Percentiles rank a stretch among this genome's conserved stretches.
phyloP scores from a whole-genome alignment of 2,797 vertebrate species.

The Etheostoma perlongum region DNA sequence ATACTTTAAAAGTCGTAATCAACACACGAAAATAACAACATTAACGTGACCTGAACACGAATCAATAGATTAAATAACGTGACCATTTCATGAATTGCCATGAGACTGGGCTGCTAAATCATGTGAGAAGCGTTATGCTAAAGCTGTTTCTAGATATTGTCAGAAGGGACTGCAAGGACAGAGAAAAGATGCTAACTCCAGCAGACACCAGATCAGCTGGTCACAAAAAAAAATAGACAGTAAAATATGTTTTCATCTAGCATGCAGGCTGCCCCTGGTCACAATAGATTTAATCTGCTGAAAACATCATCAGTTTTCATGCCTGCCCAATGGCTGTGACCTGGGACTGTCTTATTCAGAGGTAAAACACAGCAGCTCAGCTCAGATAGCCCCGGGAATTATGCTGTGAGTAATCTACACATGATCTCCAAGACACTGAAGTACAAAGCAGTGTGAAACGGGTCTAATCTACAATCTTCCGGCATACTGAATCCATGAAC shows the following conservation, averaged over 20 bases:
- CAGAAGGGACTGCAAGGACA: slow-evolving; percentile 21
- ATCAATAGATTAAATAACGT: no score
- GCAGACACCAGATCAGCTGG: slow-evolving; percentile 23
- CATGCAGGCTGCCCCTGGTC: slow-evolving; percentile 40
- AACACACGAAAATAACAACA: no score
- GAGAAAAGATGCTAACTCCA: background rate
- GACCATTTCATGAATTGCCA: no score
- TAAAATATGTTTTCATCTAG: slow-evolving; percentile 43
- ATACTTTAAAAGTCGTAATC: no score
- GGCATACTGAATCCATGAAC: slow-evolving; percentile 17
- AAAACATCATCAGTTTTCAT: slow-evolving; percentile 35
- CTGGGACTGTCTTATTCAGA: slow-evolving; percentile 37
- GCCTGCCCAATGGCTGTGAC: slow-evolving; percentile 16
- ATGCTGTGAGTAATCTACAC: slow-evolving; percentile 30
- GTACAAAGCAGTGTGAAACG: background rate
- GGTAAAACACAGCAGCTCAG: slow-evolving; percentile 36
- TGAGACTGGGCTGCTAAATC: background rate
- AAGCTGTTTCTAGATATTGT: background rate
- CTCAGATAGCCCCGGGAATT: slow-evolving; percentile 36
- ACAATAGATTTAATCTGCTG: slow-evolving; percentile 54
- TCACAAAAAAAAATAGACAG: slow-evolving; percentile 18
- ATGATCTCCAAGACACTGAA: slow-evolving; percentile 23
- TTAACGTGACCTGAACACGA: no score
- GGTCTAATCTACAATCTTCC: slow-evolving; percentile 38
- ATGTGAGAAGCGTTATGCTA: slow-evolving; percentile 2